A percentile compares a stretch with the other conserved stretches of the same genome.
Conservation (phyloP, 2,888 invertebrate species). For the Sipha maydis region DNA sequence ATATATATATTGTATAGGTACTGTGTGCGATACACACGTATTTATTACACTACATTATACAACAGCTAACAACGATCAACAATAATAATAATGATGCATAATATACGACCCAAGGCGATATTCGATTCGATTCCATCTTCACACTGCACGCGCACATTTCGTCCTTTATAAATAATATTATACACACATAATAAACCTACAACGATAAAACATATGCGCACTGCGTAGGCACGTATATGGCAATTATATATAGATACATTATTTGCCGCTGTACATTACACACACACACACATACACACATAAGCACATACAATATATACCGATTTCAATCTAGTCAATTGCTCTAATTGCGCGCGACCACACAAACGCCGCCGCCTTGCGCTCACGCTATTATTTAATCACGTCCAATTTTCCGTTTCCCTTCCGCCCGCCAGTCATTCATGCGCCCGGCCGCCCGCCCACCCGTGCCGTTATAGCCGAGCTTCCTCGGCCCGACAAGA, state of each 20-base stretch:
- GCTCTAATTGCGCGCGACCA: conserved; percentile 56
- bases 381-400: conserved; percentile 54
- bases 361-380: conserved; percentile 34
- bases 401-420: conserved; percentile 51
- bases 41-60: neutral
- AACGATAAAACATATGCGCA: neutral
- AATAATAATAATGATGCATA: neutral
- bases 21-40: neutral
- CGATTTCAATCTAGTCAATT: conserved; percentile 59
- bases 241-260: neutral
- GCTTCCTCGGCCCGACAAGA: neutral
- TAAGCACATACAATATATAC: neutral
- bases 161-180: neutral
- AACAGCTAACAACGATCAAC: neutral
- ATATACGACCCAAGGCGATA: neutral
- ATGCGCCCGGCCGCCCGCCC: neutral
- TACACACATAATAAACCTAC: neutral
- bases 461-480: neutral
- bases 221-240: neutral
- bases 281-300: neutral
- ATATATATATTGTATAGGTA: neutral
- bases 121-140: neutral
- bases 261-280: neutral
- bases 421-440: neutral
- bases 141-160: neutral